These are phyloP conservation scores for Dasyprocta punctata DNA, from an alignment of 2,113 vertebrate genomes.

Conservation along the genomic window DNA sequence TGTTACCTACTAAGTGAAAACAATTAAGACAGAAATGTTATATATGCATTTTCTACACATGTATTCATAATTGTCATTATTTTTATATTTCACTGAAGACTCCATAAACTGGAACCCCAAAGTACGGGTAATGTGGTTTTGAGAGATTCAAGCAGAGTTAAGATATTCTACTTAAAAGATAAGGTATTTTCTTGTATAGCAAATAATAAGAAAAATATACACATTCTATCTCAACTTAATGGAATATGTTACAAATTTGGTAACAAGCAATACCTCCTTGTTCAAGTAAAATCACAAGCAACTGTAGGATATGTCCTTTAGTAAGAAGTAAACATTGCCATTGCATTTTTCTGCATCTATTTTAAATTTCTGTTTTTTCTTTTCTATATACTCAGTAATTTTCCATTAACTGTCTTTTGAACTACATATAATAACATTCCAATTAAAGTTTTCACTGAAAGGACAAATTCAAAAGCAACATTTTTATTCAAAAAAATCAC, in stretches of 20 bases:
- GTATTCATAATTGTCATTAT: neutral
- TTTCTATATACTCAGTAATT: neutral
- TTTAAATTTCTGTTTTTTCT: constrained; percentile 66
- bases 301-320: constrained; percentile 41
- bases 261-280: constrained; percentile 41
- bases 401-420: constrained; percentile 10
- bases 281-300: constrained; percentile 59
- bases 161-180: constrained; percentile 62
- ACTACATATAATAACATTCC: constrained; percentile 44
- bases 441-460: constrained; percentile 34
- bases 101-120: neutral
- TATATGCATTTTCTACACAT: neutral
- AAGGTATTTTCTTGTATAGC: constrained; percentile 62
- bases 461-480: constrained; percentile 63
- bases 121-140: neutral
- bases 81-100: constrained; percentile 47
- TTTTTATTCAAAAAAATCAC: neutral
- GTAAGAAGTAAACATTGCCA: constrained; percentile 71
- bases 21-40: constrained; percentile 7
- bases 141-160: constrained; percentile 36
- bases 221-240: constrained; percentile 60
- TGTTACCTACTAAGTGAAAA: constrained; percentile 64
- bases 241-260: constrained; percentile 68
- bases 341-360: constrained; percentile 36
- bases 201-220: constrained; percentile 57